These are phyloP conservation scores for Cyanoramphus novaezelandiae DNA, from an alignment of 2,113 vertebrate genomes.

Conservation along the genomic window DNA sequence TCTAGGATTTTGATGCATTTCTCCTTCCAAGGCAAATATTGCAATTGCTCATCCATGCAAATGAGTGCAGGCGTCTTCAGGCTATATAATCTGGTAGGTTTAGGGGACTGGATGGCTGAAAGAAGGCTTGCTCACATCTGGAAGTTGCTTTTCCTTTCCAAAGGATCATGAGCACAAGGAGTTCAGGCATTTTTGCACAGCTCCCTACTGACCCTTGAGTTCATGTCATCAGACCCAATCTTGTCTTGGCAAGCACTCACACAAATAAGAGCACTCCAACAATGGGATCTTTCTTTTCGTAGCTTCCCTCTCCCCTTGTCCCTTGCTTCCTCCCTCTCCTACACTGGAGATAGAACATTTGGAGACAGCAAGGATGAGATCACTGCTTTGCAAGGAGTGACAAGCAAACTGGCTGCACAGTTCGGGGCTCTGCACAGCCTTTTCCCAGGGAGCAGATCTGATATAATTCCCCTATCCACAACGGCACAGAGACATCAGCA, in stretches of 20 bases:
- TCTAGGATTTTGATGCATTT: neutral
- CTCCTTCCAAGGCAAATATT: neutral
- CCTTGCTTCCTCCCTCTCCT: conserved; percentile 34
- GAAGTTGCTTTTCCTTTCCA: conserved; percentile 27
- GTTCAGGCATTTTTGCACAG: conserved; percentile 49
- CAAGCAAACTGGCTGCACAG: conserved; percentile 4
- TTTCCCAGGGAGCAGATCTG: conserved; percentile 28
- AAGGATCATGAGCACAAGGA: neutral
- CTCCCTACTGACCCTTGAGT: conserved; percentile 26
- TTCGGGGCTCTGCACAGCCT: neutral
- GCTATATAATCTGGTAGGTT: neutral
- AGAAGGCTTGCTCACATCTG: conserved; percentile 17
- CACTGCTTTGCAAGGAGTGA: conserved; percentile 36
- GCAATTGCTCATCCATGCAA: neutral
- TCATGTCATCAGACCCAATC: conserved; percentile 57
- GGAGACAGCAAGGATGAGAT: conserved; percentile 64
- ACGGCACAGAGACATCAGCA: conserved; percentile 40
- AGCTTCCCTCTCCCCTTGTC: conserved; percentile 1
- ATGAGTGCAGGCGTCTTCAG: neutral
- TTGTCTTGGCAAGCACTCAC: conserved; percentile 63
- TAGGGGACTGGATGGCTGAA: neutral
- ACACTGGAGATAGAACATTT: conserved; percentile 54
- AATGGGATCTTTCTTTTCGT: conserved; percentile 65
- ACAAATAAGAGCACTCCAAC: conserved; percentile 59
- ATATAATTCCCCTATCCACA: conserved; percentile 19